phyloP scores from a whole-genome alignment of 2,888 invertebrate genomes.

The Eudasyphora cyanicolor region DNA sequence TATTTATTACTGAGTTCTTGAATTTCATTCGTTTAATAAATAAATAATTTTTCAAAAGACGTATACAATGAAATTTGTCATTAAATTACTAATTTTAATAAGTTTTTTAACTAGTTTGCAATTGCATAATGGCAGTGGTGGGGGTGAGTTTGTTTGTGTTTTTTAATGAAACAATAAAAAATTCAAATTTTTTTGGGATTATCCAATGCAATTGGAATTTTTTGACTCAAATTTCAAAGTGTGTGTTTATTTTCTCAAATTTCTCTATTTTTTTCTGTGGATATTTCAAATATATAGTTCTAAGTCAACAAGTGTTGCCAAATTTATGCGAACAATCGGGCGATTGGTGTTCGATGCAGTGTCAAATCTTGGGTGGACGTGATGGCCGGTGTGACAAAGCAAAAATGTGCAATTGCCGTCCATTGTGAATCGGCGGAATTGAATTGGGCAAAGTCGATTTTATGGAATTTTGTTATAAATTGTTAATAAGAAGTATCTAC shows the following conservation, averaged over 20 bases:
- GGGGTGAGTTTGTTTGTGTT: neutral
- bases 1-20: neutral
- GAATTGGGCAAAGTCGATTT: neutral
- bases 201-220: neutral
- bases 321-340: constrained; percentile 71
- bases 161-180: neutral
- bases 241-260: too few relatives aligned
- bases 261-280: neutral
- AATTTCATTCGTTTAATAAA: neutral
- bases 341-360: constrained; percentile 70
- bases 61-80: constrained; percentile 11
- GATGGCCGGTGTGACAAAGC: constrained; percentile 73
- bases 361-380: constrained; percentile 73
- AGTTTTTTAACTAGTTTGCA: constrained; percentile 26
- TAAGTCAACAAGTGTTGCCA: constrained; percentile 42
- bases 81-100: constrained; percentile 28
- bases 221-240: neutral
- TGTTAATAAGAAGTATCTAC: neutral
- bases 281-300: neutral
- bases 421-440: constrained; percentile 62
- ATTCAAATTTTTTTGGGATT: neutral
- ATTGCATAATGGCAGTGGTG: constrained; percentile 23
- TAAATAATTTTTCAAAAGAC: neutral
- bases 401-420: constrained; percentile 71
- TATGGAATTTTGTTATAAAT: neutral